These are phyloP conservation scores for Adineta ricciae DNA, from an alignment of 2,888 invertebrate genomes.

Conservation along the genomic window DNA sequence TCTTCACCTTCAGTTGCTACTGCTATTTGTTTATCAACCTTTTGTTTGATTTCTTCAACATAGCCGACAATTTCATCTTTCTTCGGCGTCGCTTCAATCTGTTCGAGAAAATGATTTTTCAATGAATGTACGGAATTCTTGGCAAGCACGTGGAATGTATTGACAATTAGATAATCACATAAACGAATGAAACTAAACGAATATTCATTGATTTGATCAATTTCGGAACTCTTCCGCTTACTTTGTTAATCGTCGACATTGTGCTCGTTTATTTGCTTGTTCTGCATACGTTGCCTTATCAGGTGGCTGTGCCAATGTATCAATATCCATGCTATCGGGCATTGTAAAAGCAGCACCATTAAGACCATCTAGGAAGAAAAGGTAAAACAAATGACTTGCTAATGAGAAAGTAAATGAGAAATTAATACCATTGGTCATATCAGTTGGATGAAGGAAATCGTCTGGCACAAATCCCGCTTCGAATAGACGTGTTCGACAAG, in stretches of 20 bases:
- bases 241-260: constrained; percentile 69
- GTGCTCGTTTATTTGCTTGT: constrained; percentile 70
- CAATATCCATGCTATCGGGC: constrained; percentile 43
- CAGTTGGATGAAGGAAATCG: constrained; percentile 53
- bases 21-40: constrained; percentile 23
- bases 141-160: constrained; percentile 50
- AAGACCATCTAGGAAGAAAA: not conserved
- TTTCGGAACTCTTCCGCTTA: constrained; percentile 45
- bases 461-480: constrained; percentile 69
- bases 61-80: constrained; percentile 43
- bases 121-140: constrained; percentile 50
- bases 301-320: constrained; percentile 49
- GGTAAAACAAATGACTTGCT: too few relatives aligned
- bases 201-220: not conserved
- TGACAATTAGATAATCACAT: constrained; percentile 50
- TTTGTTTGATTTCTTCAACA: constrained; percentile 31
- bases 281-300: constrained; percentile 73
- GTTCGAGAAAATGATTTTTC: constrained; percentile 48
- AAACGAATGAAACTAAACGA: constrained; percentile 48
- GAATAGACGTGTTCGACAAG: constrained; percentile 66
- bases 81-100: constrained; percentile 47
- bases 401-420: too few relatives aligned
- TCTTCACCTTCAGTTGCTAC: constrained; percentile 14
- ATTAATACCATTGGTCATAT: too few relatives aligned
- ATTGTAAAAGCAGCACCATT: not conserved